Base-by-base conservation (phyloP, 1,140 invertebrate genomes). In the Drosophila simulans region DNA sequence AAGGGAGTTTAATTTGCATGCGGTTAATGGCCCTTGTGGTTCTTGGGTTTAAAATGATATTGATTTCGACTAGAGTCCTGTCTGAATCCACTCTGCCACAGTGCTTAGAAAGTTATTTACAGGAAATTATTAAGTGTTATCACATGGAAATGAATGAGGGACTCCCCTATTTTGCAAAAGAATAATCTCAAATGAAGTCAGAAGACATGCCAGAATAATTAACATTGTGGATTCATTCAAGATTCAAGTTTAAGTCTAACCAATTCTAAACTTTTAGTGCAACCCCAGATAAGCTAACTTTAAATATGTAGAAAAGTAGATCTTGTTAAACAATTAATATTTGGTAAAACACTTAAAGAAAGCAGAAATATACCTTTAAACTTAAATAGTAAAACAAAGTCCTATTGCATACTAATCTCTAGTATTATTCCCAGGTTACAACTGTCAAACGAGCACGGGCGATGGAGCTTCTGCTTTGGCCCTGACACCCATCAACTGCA, bases 401-500 rank as follows among this genome's bases (percentile, higher is more conserved):
- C 4, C 0, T 1, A 31, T 3, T 1, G 31, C 1, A 0, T 12
- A 57, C 42, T 70, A 52, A 72, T 48, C 17, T n/a, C 2, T 0
- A 35, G 4, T 0, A 31, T 15, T 3, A 17, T 4, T 25, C 37
- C 15, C 27, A 92, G 91, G 91, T 77, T 91, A 90, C 74, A 91
- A 92, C 62, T 92, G 91, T 45, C 91, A 92, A 49, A 75, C 74
- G 54, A 80, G 74, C 62, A 63, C 70, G 4, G 80, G 64, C 31
- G 86, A 86, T 62, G 70, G 79, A 46, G 76, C 53, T 12, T 62
- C 62, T 15, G 63, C 80, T 3, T 39, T 91, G 54, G 79, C 89
- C 39, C 35, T 91, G 48, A 81, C 80, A 11, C 81, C 86, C 37
- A 86, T 86, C 54, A 89, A 84, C 31, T 89, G 84, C n/a, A 89